Percentiles rank a stretch among this genome's conserved stretches.
Conservation (phyloP, 2,797 vertebrate genomes). For the Halcyon smyrnensis region DNA sequence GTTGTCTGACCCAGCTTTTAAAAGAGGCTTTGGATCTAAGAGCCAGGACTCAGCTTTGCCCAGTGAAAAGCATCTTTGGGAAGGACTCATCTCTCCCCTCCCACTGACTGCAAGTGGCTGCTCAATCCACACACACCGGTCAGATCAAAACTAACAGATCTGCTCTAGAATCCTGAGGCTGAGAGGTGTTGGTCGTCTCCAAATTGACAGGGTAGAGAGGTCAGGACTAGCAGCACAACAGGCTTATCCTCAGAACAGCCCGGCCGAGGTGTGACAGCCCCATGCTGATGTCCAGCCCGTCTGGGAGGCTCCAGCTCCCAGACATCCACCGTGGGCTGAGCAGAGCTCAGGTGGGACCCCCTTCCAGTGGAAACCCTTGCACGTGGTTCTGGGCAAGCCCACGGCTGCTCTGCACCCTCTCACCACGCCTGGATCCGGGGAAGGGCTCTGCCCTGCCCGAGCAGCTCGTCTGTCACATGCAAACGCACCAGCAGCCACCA, state of each 20-base stretch:
- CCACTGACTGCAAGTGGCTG: fast-evolving
- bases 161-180: neutral
- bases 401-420: neutral
- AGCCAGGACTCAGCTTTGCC: neutral
- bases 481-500: neutral
- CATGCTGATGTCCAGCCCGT: fast-evolving
- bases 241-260: neutral
- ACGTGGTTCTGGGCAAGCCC: fast-evolving
- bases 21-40: neutral
- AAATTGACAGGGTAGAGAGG: neutral
- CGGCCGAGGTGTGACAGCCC: neutral
- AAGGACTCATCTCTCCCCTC: neutral
- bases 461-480: neutral
- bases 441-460: fast-evolving
- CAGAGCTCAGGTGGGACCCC: neutral
- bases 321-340: fast-evolving
- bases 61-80: neutral
- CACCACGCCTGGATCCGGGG: fast-evolving
- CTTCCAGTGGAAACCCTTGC: fast-evolving
- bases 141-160: neutral
- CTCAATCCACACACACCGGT: fast-evolving
- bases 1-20: neutral
- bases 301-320: neutral
- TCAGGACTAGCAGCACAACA: neutral
- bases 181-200: neutral